Conservation (phyloP, 2,797 vertebrate species). For the Hylomyscus alleni region DNA sequence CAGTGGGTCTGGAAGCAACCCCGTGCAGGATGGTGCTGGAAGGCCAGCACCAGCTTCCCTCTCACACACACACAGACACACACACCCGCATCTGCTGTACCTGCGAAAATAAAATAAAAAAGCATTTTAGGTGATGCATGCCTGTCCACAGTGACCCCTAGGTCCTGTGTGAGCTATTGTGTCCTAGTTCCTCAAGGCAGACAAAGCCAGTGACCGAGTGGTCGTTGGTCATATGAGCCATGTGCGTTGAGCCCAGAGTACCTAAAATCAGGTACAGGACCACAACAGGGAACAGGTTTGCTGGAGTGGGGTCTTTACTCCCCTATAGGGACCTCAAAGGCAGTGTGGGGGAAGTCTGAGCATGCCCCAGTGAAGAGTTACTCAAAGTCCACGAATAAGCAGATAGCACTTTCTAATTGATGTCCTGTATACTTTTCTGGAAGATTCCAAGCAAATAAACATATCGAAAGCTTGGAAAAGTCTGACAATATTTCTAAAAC, state of each 20-base stretch:
- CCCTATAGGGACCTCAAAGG: not conserved
- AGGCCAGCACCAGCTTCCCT: not conserved
- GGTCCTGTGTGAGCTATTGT: not conserved
- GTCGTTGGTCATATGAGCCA: not conserved
- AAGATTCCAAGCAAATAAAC: conserved; percentile 8
- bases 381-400: not conserved
- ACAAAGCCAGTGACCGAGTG: not conserved
- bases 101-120: not conserved
- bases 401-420: not conserved
- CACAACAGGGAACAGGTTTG: not conserved
- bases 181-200: not conserved
- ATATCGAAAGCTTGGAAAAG: not conserved
- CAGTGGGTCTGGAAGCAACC: not conserved
- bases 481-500: not conserved
- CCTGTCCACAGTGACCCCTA: not conserved
- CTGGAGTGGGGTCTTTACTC: not conserved
- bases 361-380: not conserved
- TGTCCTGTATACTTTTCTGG: not conserved
- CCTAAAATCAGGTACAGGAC: not conserved
- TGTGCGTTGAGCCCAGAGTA: not conserved
- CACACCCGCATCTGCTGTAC: no score
- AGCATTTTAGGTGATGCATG: not conserved
- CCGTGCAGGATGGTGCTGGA: not conserved
- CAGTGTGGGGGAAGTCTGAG: not conserved
- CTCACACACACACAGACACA: no score